A percentile compares a stretch with the other conserved stretches of the same genome.
phyloP scores from a whole-genome alignment of 2,113 vertebrate species.

The Scolopax mira region DNA sequence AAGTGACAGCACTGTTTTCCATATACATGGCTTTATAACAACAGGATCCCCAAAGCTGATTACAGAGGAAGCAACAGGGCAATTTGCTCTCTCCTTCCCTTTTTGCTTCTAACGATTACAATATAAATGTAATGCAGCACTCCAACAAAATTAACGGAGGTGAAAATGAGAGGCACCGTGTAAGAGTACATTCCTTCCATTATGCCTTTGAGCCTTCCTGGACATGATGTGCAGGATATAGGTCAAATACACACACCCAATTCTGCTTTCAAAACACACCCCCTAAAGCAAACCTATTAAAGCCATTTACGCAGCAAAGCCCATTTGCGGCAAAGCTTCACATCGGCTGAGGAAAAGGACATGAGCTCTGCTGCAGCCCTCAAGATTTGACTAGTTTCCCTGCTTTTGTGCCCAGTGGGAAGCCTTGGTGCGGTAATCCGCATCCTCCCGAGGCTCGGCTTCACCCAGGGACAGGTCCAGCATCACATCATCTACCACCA shows the following conservation, averaged over 20 bases:
- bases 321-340: neutral
- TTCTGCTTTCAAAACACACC: neutral
- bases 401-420: neutral
- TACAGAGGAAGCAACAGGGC: neutral
- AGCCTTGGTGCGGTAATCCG: neutral
- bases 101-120: neutral
- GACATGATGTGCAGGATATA: neutral
- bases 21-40: neutral
- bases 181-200: neutral
- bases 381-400: neutral
- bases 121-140: neutral
- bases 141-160: constrained; percentile 30
- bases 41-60: neutral
- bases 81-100: neutral
- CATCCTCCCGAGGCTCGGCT: rapidly evolving
- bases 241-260: neutral
- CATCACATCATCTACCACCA: rapidly evolving
- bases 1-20: neutral
- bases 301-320: neutral
- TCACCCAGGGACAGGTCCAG: neutral
- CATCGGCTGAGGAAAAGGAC: neutral
- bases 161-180: constrained; percentile 29
- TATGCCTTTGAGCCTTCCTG: neutral
- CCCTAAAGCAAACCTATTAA: neutral
- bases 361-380: neutral